phyloP scores from a whole-genome alignment of 2,888 invertebrate genomes.

The Trimorus sp. region DNA sequence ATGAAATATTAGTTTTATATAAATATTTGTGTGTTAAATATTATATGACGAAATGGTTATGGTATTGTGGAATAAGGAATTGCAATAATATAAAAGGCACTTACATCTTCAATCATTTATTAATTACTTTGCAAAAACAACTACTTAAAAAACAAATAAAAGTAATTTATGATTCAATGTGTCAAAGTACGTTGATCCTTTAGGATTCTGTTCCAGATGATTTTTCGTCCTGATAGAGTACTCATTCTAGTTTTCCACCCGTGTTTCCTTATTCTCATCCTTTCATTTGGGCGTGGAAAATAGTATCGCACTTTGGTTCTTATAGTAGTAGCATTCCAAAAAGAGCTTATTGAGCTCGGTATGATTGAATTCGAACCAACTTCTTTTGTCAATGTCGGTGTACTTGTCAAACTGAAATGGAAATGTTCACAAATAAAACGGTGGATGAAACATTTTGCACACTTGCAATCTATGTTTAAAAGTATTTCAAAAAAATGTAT shows the following conservation, averaged over 20 bases:
- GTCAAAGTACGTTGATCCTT: too few relatives aligned
- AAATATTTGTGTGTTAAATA: too few relatives aligned
- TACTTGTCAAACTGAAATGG: constrained; percentile 22
- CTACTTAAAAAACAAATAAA: too few relatives aligned
- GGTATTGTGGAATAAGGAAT: too few relatives aligned
- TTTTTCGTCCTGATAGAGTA: too few relatives aligned
- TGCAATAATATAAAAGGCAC: too few relatives aligned
- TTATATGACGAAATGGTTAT: too few relatives aligned
- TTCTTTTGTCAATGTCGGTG: constrained; percentile 21
- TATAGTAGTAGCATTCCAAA: constrained; percentile 72
- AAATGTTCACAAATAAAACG: constrained; percentile 1
- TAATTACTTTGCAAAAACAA: too few relatives aligned
- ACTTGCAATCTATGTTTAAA: neutral
- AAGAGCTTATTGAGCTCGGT: constrained; percentile 32
- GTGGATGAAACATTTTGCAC: neutral
- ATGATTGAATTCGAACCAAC: constrained; percentile 15
- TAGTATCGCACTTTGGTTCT: constrained; percentile 85
- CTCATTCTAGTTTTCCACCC: constrained; percentile 83
- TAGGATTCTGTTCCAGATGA: too few relatives aligned
- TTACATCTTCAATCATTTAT: too few relatives aligned
- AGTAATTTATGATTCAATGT: too few relatives aligned
- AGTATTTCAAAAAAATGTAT: neutral
- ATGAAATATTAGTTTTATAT: too few relatives aligned
- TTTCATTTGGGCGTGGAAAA: constrained; percentile 90
- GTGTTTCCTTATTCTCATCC: constrained; percentile 86